A percentile compares a stretch with the other conserved stretches of the same genome.
These are phyloP conservation scores for Urosaurus nigricauda DNA, from an alignment of 2,797 vertebrate genomes.

Conservation along the genomic window DNA sequence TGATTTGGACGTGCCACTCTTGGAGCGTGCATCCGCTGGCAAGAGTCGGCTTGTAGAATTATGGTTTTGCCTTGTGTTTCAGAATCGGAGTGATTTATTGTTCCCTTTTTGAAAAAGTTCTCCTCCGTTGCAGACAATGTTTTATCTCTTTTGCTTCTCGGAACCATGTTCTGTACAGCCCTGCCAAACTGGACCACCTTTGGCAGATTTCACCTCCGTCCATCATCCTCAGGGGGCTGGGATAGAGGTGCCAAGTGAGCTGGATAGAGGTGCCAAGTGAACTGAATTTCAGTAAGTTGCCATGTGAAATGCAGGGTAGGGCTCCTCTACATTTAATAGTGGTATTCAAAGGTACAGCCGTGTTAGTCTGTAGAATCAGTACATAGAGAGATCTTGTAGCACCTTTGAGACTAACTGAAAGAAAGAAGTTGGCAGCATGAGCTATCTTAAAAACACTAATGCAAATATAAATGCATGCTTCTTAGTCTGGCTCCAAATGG, in stretches of 20 bases:
- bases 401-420: no score
- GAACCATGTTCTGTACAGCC: not conserved
- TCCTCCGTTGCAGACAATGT: not conserved
- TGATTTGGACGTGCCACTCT: constrained; percentile 70
- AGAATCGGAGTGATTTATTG: not conserved
- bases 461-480: no score
- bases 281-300: no score
- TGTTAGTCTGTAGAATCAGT: no score
- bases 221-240: not conserved
- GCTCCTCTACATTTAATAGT: no score
- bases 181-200: not conserved
- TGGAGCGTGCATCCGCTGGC: not conserved
- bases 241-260: not conserved
- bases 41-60: not conserved
- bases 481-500: no score
- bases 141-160: not conserved
- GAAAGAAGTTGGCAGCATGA: no score
- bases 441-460: no score
- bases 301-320: no score
- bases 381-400: no score
- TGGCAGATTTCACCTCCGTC: not conserved
- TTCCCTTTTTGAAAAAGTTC: not conserved
- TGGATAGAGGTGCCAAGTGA: not conserved
- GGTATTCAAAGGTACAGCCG: no score
- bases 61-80: not conserved